These are phyloP conservation scores for Callinectes sapidus DNA, from an alignment of 2,888 invertebrate species.

Conservation along the genomic window DNA sequence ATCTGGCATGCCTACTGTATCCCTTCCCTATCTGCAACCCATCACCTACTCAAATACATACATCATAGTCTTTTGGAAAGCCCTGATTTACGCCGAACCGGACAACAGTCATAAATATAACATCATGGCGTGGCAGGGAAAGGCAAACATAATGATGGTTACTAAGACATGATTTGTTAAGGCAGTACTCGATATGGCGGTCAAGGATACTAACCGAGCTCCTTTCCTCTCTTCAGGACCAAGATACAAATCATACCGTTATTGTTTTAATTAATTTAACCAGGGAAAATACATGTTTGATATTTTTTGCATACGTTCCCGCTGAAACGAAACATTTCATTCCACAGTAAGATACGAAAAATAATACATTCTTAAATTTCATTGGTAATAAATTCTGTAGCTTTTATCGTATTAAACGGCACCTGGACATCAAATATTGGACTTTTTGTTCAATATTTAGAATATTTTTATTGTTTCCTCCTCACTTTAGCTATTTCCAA, in stretches of 20 bases:
- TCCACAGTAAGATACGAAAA: neutral
- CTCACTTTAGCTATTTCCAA: conserved; percentile 4
- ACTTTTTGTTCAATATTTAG: neutral
- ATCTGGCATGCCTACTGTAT: too few species aligned
- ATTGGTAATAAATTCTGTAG: neutral
- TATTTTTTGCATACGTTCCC: neutral
- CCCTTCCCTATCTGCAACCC: too few species aligned
- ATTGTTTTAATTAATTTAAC: neutral
- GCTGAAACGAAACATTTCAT: neutral
- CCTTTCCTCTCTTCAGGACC: neutral
- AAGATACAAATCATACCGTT: neutral
- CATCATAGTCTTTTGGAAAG: too few species aligned
- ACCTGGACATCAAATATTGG: neutral
- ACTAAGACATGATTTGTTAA: neutral
- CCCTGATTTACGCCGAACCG: too few species aligned
- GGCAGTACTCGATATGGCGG: neutral
- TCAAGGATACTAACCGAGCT: neutral
- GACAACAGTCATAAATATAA: neutral
- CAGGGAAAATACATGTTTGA: neutral
- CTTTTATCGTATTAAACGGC: conserved; percentile 19
- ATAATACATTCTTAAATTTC: neutral
- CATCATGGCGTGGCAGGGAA: neutral
- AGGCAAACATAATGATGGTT: neutral
- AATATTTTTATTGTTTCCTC: neutral
- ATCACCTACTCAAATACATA: too few species aligned